Evolutionary conservation across 1,140 invertebrate species (phyloP), one percentile per base, ranked within the genome.

Genomic region (Chelonus insularis): DNA sequence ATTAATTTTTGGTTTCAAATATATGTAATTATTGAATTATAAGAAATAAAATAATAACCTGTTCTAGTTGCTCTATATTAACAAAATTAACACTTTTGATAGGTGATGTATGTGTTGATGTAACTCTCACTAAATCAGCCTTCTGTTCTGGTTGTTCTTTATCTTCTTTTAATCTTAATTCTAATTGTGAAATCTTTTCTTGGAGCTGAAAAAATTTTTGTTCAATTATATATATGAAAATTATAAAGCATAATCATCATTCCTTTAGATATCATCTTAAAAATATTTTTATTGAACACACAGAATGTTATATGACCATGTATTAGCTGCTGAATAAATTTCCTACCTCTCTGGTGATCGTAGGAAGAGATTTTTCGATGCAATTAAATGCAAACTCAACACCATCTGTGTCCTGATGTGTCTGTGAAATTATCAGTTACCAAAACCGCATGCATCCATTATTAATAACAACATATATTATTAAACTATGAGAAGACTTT

Each of bases 291-390:
- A n/a, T n/a, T n/a, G 25, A 14, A 16, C 4, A 18, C 12, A 41
- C 20, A 32, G 4, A 41, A 37, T 21, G 9, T 1, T 7, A 32
- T 36, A 4, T 20, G 6, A 18, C 14, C 18, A 18, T 25, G 4
- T 14, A 2, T 1, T 14, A 16, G 18, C n/a, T 32, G 52, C 47
- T 56, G 18, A 23, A 50, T 57, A 32, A 45, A 37, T 37, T 51
- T 41, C 62, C 54, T 84, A 85, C 83, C 84, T 85, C 83, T 68
- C 74, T 74, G 59, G 83, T 72, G 69, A 85, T 84, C 58, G 72
- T 70, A 55, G 83, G 80, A 71, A 85, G 82, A 62, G 83, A 83
- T 71, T 82, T 84, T 73, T 85, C 83, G 68, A 85, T 84, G 77
- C 83, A 85, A 75, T 79, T 75, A 78, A 80, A 85, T 73, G 84